These are phyloP conservation scores for Palythoa heliodiscus DNA, from an alignment of 92 coral and sea anemone species.

Conservation along the genomic window DNA sequence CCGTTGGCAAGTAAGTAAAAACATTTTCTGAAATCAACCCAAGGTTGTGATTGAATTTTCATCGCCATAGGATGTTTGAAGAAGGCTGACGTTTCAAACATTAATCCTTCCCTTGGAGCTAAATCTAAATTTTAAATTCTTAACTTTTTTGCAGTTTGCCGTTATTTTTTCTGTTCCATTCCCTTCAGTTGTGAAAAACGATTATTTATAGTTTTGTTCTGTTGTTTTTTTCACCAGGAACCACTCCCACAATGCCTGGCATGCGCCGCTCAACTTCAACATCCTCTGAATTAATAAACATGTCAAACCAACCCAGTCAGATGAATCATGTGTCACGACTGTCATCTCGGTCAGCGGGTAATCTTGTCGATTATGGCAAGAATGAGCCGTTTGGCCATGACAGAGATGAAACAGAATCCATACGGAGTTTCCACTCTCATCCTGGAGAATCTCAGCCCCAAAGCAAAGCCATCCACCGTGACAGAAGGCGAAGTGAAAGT, in stretches of 20 bases:
- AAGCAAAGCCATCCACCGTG: constrained; percentile 46
- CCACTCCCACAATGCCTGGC: constrained; percentile 53
- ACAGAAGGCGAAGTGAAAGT: constrained; percentile 81
- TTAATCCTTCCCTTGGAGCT: too few species aligned
- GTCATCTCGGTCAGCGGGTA: constrained; percentile 92
- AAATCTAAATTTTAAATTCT: too few species aligned
- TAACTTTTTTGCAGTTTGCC: too few species aligned
- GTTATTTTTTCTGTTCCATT: too few species aligned
- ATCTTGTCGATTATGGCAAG: constrained; percentile 77
- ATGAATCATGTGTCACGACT: constrained; percentile 51
- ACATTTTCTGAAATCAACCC: too few species aligned
- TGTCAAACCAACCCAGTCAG: constrained; percentile 32
- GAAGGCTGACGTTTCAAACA: too few species aligned
- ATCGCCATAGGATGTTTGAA: too few species aligned
- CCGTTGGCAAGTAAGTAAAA: too few species aligned
- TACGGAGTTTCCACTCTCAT: constrained; percentile 63
- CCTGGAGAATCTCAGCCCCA: constrained; percentile 43
- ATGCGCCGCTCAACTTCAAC: constrained; percentile 75
- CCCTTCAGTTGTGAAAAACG: too few species aligned
- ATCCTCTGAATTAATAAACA: constrained; percentile 55
- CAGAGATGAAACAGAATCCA: constrained; percentile 54
- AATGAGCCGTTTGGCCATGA: constrained; percentile 45
- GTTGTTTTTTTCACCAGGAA: constrained; percentile 44
- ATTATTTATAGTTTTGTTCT: neutral
- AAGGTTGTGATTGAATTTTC: too few species aligned